Evolutionary conservation across 2,888 invertebrate species (phyloP), one percentile per base, ranked within the genome.

Genomic region (Noctua fimbriata): DNA sequence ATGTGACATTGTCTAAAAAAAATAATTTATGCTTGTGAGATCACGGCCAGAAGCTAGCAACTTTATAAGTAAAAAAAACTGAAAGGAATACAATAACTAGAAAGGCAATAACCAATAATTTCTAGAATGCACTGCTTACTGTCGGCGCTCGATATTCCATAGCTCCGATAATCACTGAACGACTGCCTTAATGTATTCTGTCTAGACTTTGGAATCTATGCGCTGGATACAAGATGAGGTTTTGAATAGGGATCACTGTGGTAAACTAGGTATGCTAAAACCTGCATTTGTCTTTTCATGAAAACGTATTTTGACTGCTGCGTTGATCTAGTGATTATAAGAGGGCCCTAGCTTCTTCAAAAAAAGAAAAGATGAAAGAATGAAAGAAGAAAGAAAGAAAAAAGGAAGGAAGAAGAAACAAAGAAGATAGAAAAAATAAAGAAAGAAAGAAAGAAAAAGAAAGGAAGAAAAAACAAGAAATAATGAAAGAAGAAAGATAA

Each of bases 121-220:
- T 83, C 49, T 70, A 36, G 24, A 71, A 71, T 72, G 65, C 63
- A 65, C 16, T 73, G 58, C 74, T 79, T 76, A 79, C 63, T 60
- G 79, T 76, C 65, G 75, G 24, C 49, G 60, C 60, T 66, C 41
- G 69, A 52, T 79, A 82, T 73, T 84, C 74, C 60, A 82, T 55
- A 67, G 83, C 73, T 72, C 14, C 67, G 72, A 86, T 85, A 79
- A 80, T 79, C 66, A 83, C 65, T 55, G 69, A 86, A 79, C 73
- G 80, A 69, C 76, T 60, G 16, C 41, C 66, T 65, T 76, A 86
- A 83, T 85, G 67, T 79, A 79, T 86, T 85, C 71, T 14, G 85
- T 85, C 87, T 86, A 85, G 85, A 85, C 86, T 55, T 32, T 44
- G 58, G 16, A 73, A 73, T 79, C 36, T 76, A 76, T 79, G 73